Percentiles rank a stretch among this genome's conserved stretches.
Evolutionary conservation across 2,113 vertebrate genomes (phyloP).

Genomic region (Eulacestoma nigropectus): DNA sequence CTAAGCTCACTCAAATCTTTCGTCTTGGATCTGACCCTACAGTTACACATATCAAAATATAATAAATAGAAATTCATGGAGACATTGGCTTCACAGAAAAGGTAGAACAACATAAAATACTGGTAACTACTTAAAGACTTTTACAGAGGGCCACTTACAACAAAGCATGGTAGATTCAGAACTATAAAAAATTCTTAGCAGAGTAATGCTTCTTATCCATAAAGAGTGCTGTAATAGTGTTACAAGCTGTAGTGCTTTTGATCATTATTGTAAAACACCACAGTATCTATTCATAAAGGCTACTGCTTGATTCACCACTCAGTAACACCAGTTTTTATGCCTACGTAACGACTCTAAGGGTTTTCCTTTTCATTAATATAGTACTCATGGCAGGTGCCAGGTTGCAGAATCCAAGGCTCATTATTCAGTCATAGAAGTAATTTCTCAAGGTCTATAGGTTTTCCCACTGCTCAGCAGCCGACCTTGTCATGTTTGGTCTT

Average conservation of each 20-base stretch:
- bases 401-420: constrained; percentile 36
- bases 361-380: constrained; percentile 36
- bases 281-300: not conserved
- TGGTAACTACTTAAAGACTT: not conserved
- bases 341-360: not conserved
- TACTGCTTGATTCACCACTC: not conserved
- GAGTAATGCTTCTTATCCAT: constrained; percentile 4
- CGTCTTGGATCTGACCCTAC: not conserved
- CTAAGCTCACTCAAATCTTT: not conserved
- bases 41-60: not conserved
- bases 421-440: constrained; percentile 26
- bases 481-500: constrained; percentile 2
- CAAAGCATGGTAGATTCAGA: not conserved
- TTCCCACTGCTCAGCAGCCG: not conserved
- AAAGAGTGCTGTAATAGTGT: not conserved
- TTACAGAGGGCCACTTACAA: not conserved
- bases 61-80: not conserved
- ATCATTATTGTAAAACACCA: not conserved
- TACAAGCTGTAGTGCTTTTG: constrained; percentile 24
- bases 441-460: constrained; percentile 8
- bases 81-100: not conserved
- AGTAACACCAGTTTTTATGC: constrained; percentile 13
- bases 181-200: constrained; percentile 6
- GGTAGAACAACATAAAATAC: not conserved
- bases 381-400: constrained; percentile 13